Conservation (phyloP, 2,113 vertebrate genomes). For the Sus scrofa region DNA sequence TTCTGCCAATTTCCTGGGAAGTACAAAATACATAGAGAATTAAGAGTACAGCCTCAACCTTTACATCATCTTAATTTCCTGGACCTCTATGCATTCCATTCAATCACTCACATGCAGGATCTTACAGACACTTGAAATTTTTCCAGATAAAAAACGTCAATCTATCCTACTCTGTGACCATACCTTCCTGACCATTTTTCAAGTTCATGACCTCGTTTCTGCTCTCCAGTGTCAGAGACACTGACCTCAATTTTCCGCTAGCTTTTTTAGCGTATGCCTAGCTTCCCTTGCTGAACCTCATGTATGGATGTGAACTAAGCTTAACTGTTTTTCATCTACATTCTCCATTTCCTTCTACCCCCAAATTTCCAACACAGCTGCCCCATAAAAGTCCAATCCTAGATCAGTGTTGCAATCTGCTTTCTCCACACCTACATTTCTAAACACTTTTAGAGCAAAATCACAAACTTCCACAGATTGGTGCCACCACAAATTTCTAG, state of each 20-base stretch:
- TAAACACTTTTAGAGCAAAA: constrained; percentile 10
- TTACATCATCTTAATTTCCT: constrained; percentile 56
- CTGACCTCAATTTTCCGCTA: constrained; percentile 4
- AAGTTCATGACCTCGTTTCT: constrained; percentile 54
- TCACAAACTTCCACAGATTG: background rate
- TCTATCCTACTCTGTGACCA: constrained; percentile 12
- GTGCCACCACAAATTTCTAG: constrained; percentile 6
- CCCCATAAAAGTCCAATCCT: background rate
- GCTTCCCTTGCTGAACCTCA: constrained; percentile 10
- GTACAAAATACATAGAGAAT: constrained; percentile 72
- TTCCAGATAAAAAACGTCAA: constrained; percentile 31
- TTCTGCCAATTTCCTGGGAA: constrained; percentile 78
- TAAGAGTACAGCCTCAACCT: constrained; percentile 62
- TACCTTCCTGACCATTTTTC: constrained; percentile 10
- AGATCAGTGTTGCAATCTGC: background rate
- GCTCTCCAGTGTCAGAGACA: background rate
- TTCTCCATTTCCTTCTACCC: constrained; percentile 14
- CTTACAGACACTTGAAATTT: constrained; percentile 33
- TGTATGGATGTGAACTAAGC: background rate
- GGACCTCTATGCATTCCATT: constrained; percentile 28
- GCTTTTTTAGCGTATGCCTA: background rate
- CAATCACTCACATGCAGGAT: background rate
- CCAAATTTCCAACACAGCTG: background rate
- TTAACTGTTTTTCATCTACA: constrained; percentile 40
- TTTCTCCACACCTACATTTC: background rate